phyloP scores from a whole-genome alignment of 2,888 invertebrate species.

The Oxyteleia sp. region DNA sequence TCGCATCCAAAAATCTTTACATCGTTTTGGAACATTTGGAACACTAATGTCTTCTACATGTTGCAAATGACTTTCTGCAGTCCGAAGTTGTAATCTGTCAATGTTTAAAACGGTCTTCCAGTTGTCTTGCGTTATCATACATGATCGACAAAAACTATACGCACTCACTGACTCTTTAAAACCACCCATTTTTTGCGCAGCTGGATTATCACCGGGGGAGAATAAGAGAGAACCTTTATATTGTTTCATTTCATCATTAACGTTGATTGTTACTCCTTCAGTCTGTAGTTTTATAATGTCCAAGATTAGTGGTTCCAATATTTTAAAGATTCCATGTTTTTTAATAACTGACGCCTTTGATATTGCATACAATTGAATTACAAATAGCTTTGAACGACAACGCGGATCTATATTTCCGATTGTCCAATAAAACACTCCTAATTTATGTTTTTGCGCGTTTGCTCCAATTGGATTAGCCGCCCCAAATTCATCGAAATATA shows the following conservation, averaged over 20 bases:
- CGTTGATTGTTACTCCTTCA: conserved; percentile 39
- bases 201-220: conserved; percentile 67
- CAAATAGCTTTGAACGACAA: conserved; percentile 52
- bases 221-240: conserved; percentile 70
- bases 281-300: conserved; percentile 58
- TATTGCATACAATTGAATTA: conserved; percentile 61
- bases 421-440: conserved; percentile 33
- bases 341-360: conserved; percentile 51
- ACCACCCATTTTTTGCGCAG: conserved; percentile 67
- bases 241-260: conserved; percentile 36
- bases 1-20: conserved; percentile 13
- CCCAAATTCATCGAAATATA: conserved; percentile 68
- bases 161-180: conserved; percentile 72
- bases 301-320: conserved; percentile 61
- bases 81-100: not conserved
- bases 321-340: conserved; percentile 53
- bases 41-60: conserved; percentile 6
- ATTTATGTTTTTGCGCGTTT: conserved; percentile 9
- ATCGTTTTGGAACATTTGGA: conserved; percentile 1
- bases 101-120: conserved; percentile 2
- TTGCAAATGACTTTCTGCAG: not conserved
- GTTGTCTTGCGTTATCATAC: conserved; percentile 17
- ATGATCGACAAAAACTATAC: conserved; percentile 67
- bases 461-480: conserved; percentile 31
- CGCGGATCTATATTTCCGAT: conserved; percentile 15